Base-by-base conservation (phyloP, 2,888 invertebrate genomes). In the Drosophila pullipes region DNA sequence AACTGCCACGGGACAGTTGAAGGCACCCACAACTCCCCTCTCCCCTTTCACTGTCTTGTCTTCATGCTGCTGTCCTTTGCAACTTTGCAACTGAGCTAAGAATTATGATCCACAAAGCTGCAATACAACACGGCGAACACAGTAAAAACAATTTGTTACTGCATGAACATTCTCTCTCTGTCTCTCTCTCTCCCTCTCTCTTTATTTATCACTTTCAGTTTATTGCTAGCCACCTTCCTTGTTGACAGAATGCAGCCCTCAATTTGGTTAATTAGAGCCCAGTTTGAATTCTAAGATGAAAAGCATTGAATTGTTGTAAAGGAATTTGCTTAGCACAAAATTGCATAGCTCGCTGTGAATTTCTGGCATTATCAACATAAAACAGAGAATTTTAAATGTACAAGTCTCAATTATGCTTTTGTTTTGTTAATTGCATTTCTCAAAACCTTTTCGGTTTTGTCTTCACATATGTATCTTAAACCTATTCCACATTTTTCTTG, bases 1-100 rank as follows among this genome's bases (percentile, higher is more conserved):
- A 54, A 60, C 52, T 65, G 30, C 41, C 67, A 60, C 10, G 31
- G 61, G 33, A 47, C 64, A 70, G 47, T 47, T 25, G 35, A 57
- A 28, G 41, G 44, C 25, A 11, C 63, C 63, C 58, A 61, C 37
- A 50, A 31, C 9, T 59, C 4, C 35, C 25, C 50, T 33, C 33
- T 11, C 1, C 1, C 54, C 35, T 13, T 49, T 18, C 18, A 30
- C 28, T 18, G 41, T 4, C 10, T n/a, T 10, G 41, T 4, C 10
- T 22, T 3, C 10, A 41, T 5, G 2, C 41, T 41, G 41, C 35
- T 25, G 25, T 6, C 18, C 9, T 54, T 22, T 44, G 44, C 22
- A 11, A 13, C 44, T 33, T 11, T 33, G 33, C 22, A 13, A 13
- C 13, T 44, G 22, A 44, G 44, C 6, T 47, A 22, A 47, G 22